Conservation (phyloP, 1,140 invertebrate genomes). For the Scaptomyza graminum region DNA sequence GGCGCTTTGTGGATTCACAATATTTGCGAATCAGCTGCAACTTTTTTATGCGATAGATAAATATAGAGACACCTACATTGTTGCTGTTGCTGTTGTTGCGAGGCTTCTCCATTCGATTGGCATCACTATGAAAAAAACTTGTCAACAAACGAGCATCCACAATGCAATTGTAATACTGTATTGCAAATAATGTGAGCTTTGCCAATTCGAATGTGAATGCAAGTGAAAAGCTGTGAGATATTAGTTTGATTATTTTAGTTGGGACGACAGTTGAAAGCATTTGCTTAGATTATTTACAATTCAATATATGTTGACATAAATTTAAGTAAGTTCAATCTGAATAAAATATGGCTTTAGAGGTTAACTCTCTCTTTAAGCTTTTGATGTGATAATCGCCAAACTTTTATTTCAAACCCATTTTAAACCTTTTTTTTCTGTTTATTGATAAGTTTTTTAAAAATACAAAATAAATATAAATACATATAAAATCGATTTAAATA, state of each 20-base stretch:
- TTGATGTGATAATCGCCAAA: not conserved
- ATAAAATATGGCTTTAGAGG: too few relatives aligned
- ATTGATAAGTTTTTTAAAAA: conserved; percentile 13
- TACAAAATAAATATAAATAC: conserved; percentile 43
- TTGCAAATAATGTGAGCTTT: not conserved
- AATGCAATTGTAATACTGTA: conserved; percentile 11
- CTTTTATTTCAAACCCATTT: not conserved
- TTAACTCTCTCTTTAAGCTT: too few relatives aligned
- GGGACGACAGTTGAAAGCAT: not conserved
- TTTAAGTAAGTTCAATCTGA: too few relatives aligned
- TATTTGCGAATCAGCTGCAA: conserved; percentile 50
- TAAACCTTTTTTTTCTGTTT: conserved; percentile 11
- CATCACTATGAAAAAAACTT: conserved; percentile 6
- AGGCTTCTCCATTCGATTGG: conserved; percentile 6
- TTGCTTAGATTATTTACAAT: not conserved
- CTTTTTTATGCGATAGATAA: conserved; percentile 35
- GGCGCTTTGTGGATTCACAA: conserved; percentile 46
- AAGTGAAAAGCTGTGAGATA: not conserved
- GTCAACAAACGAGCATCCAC: conserved; percentile 41
- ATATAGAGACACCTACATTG: conserved; percentile 50
- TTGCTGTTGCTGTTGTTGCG: not conserved
- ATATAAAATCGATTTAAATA: conserved; percentile 27
- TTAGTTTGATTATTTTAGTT: not conserved
- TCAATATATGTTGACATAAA: not conserved
- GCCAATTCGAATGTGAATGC: not conserved